A percentile compares a stretch with the other conserved stretches of the same genome.
phyloP scores from a whole-genome alignment of 2,888 invertebrate species.

The Cephus sareptanus region DNA sequence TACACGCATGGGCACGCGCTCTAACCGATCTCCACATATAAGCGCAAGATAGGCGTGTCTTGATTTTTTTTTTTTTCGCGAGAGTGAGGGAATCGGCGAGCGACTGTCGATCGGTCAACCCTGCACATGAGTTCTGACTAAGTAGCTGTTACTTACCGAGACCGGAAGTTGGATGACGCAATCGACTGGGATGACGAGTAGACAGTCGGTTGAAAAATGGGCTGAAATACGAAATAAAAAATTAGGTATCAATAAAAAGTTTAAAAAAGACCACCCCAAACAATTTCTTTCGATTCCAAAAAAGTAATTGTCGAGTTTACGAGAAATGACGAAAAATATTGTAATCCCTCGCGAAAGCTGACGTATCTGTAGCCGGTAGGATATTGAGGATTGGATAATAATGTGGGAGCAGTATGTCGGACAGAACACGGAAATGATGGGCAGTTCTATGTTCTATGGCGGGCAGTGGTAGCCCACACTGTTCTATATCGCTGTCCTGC shows the following conservation, averaged over 20 bases:
- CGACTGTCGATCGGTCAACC: neutral
- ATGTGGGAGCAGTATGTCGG: no score
- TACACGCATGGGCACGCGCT: constrained; percentile 22
- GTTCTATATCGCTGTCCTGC: constrained; percentile 42
- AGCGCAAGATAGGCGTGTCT: constrained; percentile 30
- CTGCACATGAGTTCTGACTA: neutral
- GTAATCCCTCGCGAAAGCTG: no score
- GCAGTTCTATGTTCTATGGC: constrained; percentile 30
- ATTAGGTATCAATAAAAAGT: neutral
- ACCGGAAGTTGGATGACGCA: constrained; percentile 33
- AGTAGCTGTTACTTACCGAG: neutral
- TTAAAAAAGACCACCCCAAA: no score
- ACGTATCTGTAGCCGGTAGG: no score
- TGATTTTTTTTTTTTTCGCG: constrained; percentile 10
- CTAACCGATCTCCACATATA: constrained; percentile 35
- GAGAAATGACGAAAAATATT: no score
- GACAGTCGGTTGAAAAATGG: no score
- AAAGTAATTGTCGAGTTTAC: no score
- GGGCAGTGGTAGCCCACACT: constrained; percentile 35
- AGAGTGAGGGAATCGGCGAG: constrained; percentile 10
- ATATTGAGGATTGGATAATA: no score
- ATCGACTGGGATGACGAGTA: constrained; percentile 31
- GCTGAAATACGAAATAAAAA: neutral
- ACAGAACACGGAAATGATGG: constrained; percentile 60
- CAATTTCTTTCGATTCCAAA: no score